Percentiles rank a stretch among this genome's conserved stretches.
Evolutionary conservation across 2,888 invertebrate genomes (phyloP).

Genomic region (Lysandra bellargus): DNA sequence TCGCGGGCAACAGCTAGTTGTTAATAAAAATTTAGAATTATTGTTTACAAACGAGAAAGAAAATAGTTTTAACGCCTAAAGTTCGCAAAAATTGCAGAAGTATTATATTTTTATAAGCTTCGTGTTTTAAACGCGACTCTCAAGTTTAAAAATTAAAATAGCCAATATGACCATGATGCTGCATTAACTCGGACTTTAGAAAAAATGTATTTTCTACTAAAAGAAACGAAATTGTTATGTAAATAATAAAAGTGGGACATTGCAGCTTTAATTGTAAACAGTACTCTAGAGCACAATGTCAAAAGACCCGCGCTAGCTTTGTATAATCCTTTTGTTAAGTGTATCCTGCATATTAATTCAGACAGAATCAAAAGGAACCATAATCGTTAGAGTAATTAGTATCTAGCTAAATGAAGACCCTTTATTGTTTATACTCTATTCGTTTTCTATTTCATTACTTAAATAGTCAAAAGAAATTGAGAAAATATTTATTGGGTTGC

Average conservation of each 20-base stretch:
- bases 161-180: background rate
- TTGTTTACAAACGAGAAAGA: too few relatives aligned
- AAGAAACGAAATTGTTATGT: background rate
- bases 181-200: background rate
- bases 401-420: slow-evolving; percentile 1
- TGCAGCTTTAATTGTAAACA: slow-evolving; percentile 14
- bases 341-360: background rate
- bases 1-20: too few relatives aligned
- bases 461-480: background rate
- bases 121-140: background rate
- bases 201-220: background rate
- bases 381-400: background rate
- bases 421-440: background rate
- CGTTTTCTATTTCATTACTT: background rate
- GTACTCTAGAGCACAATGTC: background rate
- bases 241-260: slow-evolving; percentile 10
- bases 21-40: too few relatives aligned
- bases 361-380: background rate
- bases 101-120: too few relatives aligned
- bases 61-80: too few relatives aligned
- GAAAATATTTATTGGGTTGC: background rate
- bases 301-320: slow-evolving; percentile 9
- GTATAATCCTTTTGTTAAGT: background rate
- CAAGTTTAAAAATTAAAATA: background rate
- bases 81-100: too few relatives aligned